These are phyloP conservation scores for Saccopteryx leptura DNA, from an alignment of 2,113 vertebrate genomes.

Conservation along the genomic window DNA sequence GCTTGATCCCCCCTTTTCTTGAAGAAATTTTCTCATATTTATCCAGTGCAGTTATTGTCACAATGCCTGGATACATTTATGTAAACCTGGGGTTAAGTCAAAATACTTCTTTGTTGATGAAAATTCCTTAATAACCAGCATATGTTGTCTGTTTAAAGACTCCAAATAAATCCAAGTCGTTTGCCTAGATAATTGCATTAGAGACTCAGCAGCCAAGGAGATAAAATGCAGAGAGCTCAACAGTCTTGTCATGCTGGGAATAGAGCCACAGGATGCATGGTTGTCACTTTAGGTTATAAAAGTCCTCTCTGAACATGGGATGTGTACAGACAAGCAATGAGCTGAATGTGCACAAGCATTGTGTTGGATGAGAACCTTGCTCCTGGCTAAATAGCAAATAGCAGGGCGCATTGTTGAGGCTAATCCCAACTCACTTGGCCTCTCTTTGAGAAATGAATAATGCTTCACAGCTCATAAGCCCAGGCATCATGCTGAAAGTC, in stretches of 20 bases:
- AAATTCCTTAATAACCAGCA: conserved; percentile 9
- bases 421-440: conserved; percentile 61
- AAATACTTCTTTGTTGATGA: conserved; percentile 20
- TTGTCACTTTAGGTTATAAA: neutral
- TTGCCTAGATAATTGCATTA: neutral
- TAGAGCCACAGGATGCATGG: neutral
- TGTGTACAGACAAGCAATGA: conserved; percentile 29
- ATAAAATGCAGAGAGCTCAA: neutral
- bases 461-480: conserved; percentile 8
- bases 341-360: conserved; percentile 54
- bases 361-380: conserved; percentile 40
- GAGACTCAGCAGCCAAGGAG: neutral
- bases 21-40: conserved; percentile 10
- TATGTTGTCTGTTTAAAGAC: neutral
- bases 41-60: neutral
- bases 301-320: neutral
- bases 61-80: neutral
- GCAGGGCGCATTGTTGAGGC: conserved; percentile 60
- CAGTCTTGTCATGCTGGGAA: neutral
- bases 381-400: conserved; percentile 70
- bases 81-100: neutral
- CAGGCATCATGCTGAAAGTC: neutral
- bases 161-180: neutral
- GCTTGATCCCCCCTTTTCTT: neutral
- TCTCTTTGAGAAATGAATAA: conserved; percentile 66